These are phyloP conservation scores for Spondyliosoma cantharus DNA, from an alignment of 2,797 vertebrate species.

Conservation along the genomic window DNA sequence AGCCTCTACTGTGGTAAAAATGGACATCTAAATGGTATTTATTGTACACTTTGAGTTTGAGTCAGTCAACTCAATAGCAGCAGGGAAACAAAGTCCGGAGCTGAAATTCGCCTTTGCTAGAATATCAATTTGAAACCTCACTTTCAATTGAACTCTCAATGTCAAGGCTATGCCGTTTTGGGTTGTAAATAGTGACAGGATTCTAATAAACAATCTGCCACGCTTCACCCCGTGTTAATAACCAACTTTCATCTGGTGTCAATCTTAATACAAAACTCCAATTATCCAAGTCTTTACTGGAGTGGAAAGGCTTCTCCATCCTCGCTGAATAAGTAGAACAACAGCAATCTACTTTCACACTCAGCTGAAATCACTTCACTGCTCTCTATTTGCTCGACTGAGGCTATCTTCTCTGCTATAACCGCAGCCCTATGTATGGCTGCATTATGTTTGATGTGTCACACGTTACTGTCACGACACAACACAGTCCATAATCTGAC, in stretches of 20 bases:
- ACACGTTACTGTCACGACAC: background rate
- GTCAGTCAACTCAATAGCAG: slow-evolving; percentile 40
- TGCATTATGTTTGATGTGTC: background rate
- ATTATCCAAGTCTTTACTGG: slow-evolving; percentile 84
- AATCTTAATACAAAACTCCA: slow-evolving; percentile 85
- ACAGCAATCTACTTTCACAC: slow-evolving; percentile 56
- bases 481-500: slow-evolving; percentile 11
- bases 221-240: slow-evolving; percentile 85
- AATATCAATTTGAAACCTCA: slow-evolving; percentile 76
- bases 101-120: slow-evolving; percentile 59
- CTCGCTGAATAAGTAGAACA: slow-evolving; percentile 69
- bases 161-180: slow-evolving; percentile 76
- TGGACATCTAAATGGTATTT: slow-evolving; percentile 44
- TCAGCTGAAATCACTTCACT: slow-evolving; percentile 53
- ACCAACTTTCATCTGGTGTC: slow-evolving; percentile 84
- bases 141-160: slow-evolving; percentile 81
- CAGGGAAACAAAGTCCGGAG: slow-evolving; percentile 47
- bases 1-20: slow-evolving; percentile 40
- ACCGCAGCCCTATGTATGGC: background rate
- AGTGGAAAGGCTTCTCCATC: slow-evolving; percentile 81
- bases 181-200: slow-evolving; percentile 84
- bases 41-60: slow-evolving; percentile 16
- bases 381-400: slow-evolving; percentile 38
- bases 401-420: slow-evolving; percentile 13
- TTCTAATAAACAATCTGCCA: slow-evolving; percentile 87